Conservation (phyloP, 1,140 invertebrate species). For the Brachionus manjavacas region DNA sequence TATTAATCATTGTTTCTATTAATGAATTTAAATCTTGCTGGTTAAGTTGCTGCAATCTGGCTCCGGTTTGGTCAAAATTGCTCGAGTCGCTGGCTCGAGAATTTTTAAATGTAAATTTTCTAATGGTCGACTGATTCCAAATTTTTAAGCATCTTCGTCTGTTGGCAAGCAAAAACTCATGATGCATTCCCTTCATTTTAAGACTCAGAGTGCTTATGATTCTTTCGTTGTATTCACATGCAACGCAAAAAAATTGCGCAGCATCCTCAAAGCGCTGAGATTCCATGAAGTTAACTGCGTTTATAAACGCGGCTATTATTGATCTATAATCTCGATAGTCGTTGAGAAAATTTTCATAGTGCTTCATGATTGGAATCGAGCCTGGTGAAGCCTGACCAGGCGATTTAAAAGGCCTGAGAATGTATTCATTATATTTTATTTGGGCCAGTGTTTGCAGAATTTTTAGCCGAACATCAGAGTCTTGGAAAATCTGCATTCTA, state of each 20-base stretch:
- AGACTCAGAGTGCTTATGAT: neutral
- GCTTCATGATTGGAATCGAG: neutral
- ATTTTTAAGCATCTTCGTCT: slow-evolving; percentile 31
- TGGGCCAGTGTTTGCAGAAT: slow-evolving; percentile 31
- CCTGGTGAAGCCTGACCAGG: neutral
- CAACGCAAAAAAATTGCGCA: slow-evolving; percentile 28
- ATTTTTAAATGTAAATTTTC: slow-evolving; percentile 13
- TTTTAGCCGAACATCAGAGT: neutral
- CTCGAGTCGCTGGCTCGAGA: neutral
- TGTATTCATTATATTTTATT: slow-evolving; percentile 30
- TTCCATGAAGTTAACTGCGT: slow-evolving; percentile 27
- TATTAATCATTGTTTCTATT: slow-evolving; percentile 39
- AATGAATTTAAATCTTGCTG: slow-evolving; percentile 37
- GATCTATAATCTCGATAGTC: slow-evolving; percentile 38
- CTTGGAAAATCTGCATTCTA: slow-evolving; percentile 32
- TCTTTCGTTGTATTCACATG: slow-evolving; percentile 40
- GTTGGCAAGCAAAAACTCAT: slow-evolving; percentile 29
- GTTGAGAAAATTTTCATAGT: slow-evolving; percentile 14
- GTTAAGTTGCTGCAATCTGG: slow-evolving; percentile 4
- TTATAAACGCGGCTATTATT: slow-evolving; percentile 41
- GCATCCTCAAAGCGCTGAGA: slow-evolving; percentile 35
- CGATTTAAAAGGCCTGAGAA: neutral
- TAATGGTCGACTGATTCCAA: slow-evolving; percentile 16
- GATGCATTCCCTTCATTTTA: slow-evolving; percentile 29
- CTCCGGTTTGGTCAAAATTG: neutral